These are phyloP conservation scores for Hybognathus amarus DNA, from an alignment of 2,797 vertebrate species.

Conservation along the genomic window DNA sequence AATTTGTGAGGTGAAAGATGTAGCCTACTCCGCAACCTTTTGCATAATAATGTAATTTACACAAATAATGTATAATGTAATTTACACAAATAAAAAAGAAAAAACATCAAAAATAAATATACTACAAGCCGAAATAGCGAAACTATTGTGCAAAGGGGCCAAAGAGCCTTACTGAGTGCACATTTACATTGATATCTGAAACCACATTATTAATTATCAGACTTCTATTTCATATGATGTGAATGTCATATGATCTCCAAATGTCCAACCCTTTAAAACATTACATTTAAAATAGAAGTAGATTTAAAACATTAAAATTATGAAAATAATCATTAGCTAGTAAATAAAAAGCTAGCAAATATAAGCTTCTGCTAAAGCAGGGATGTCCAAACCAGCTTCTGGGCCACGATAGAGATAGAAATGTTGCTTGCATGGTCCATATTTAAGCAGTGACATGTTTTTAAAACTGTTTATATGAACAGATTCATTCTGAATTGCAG, in stretches of 20 bases:
- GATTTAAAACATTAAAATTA: neutral
- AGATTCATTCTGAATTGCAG: neutral
- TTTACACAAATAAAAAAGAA: neutral
- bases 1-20: neutral
- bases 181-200: neutral
- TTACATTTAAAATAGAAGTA: neutral
- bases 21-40: neutral
- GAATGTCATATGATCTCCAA: too few species aligned
- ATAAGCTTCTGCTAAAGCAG: neutral
- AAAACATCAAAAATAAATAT: too few species aligned
- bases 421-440: neutral
- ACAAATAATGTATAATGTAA: too few species aligned
- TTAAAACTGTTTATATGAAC: conserved; percentile 2
- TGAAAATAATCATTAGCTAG: neutral
- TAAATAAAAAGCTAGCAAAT: neutral
- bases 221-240: neutral
- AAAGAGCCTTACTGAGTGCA: neutral
- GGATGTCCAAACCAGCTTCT: neutral
- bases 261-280: neutral
- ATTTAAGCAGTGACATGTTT: neutral
- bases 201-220: neutral
- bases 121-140: too few species aligned
- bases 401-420: neutral
- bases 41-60: neutral
- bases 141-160: too few species aligned